Conservation (phyloP, 1,140 invertebrate species). For the Bombus huntii region DNA sequence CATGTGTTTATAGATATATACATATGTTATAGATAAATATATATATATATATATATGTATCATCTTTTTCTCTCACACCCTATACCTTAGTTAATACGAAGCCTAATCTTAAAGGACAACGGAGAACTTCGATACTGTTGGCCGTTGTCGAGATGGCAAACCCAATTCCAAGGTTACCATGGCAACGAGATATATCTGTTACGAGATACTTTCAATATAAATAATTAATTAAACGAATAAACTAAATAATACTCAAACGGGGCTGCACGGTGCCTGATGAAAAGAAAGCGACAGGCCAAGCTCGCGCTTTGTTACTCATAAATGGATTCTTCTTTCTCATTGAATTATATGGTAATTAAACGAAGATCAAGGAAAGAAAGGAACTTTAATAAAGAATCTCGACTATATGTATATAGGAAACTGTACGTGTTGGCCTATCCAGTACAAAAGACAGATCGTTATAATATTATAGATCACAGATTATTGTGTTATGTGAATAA, state of each 20-base stretch:
- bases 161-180: conserved; percentile 68
- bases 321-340: conserved; percentile 26
- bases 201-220: conserved; percentile 33
- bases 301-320: neutral
- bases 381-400: conserved; percentile 21
- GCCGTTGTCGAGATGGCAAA: conserved; percentile 41
- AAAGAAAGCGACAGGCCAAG: conserved; percentile 24
- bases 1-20: conserved; percentile 40
- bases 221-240: conserved; percentile 37
- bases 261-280: conserved; percentile 32
- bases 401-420: conserved; percentile 46
- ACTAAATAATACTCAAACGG: conserved; percentile 53
- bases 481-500: conserved; percentile 76
- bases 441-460: conserved; percentile 79
- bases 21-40: conserved; percentile 30
- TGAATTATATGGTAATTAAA: neutral
- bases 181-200: conserved; percentile 62
- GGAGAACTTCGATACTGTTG: conserved; percentile 27
- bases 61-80: conserved; percentile 38
- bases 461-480: conserved; percentile 70
- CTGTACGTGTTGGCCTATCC: conserved; percentile 75
- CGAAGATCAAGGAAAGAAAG: neutral
- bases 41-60: conserved; percentile 12
- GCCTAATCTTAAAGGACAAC: conserved; percentile 42
- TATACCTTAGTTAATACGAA: conserved; percentile 56